Conservation (phyloP, 2,888 invertebrate species). For the Iselma pallidipennis region DNA sequence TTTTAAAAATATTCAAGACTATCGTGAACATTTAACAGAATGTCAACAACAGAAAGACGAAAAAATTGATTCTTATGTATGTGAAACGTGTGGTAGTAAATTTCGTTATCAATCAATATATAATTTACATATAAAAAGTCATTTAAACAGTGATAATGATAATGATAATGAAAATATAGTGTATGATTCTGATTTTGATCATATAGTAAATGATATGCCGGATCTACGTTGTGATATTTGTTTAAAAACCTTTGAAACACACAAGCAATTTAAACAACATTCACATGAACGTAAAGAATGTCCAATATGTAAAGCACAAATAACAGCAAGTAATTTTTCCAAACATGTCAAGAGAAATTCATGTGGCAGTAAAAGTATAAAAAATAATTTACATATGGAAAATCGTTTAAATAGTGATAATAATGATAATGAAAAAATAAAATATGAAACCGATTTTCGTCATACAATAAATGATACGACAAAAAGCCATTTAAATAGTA, state of each 20-base stretch:
- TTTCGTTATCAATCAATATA: too few species aligned
- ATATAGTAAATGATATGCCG: too few species aligned
- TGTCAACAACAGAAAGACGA: not conserved
- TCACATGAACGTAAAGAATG: too few species aligned
- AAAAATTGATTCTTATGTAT: not conserved
- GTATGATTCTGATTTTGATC: not conserved
- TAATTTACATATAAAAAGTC: too few species aligned
- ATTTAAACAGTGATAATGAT: conserved; percentile 5
- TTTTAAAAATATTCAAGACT: not conserved
- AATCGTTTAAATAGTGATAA: not conserved
- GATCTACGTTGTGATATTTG: too few species aligned
- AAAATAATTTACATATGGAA: not conserved
- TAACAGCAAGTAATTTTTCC: too few species aligned
- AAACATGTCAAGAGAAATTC: too few species aligned
- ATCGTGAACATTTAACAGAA: not conserved
- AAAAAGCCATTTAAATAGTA: not conserved
- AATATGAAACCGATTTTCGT: not conserved
- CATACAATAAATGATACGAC: conserved; percentile 3
- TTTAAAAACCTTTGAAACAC: too few species aligned
- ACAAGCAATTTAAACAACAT: too few species aligned
- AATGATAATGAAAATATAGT: not conserved
- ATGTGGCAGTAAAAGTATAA: conserved; percentile 6
- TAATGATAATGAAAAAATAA: conserved; percentile 4
- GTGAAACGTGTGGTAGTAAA: too few species aligned
- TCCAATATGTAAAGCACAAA: too few species aligned